Base-by-base conservation (phyloP, 2,113 vertebrate genomes). In the Camelus dromedarius region DNA sequence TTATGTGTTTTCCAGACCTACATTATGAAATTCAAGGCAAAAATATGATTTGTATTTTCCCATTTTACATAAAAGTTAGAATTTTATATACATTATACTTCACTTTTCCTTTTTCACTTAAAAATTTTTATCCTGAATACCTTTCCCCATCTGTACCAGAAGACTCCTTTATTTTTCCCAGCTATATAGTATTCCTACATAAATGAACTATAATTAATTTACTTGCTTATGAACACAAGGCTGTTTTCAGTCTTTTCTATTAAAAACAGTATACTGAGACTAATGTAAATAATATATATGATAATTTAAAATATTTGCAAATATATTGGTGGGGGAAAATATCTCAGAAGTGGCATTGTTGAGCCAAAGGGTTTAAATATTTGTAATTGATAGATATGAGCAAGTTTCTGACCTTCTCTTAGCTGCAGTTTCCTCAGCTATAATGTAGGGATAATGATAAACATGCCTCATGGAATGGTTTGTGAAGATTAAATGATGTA, bases 21-120 rank as follows among this genome's bases (percentile, higher is more conserved):
- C 38, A 26, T 83, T 54, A 64, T 24, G 54, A 95, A 84, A 72
- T 64, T 72, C 8, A 70, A 83, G 12, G 14, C 38, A 24, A 81
- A 85, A 18, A 69, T 18, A 52, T 6, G 1, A n/a, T 28, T 83
- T 6, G 3, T 24, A 30, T 52, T 52, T 89, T 64, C 32, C 58
- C 32, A n/a, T 77, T 77, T 83, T 77, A 91, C 6, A 20, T 28
- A 64, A 76, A 76, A 56, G 13, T 1, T 93, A 52, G 5, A n/a
- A 62, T 54, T 86, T 58, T 76, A 30, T 46, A n/a, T 6, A 50
- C 7, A 70, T 58, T 30, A 16, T 42, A 26, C 5, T 58, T 2
- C 2, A 50, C n/a, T 82, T 90, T 87, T 75, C 38, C 64, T 87
- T 75, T 35, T 82, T 83, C 32, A 30, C 67, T 69, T 91, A 94